Base-by-base conservation (phyloP, 2,113 vertebrate species). In the Eubucco bourcierii region DNA sequence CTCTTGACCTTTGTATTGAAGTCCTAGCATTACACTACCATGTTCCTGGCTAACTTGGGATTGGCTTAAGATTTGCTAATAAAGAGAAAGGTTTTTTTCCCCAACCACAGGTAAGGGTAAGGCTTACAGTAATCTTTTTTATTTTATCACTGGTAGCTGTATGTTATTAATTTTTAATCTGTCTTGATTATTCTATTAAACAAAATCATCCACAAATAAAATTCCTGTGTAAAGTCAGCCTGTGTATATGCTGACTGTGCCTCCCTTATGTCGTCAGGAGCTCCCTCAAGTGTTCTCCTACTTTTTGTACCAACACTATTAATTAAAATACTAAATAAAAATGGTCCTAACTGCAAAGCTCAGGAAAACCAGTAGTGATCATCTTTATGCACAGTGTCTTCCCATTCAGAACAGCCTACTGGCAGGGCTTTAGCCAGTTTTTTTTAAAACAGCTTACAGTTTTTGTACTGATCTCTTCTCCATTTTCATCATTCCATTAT, bases 281-380 rank as follows among this genome's bases (percentile, higher is more conserved):
- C 78, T 90, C 93, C 89, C 44, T 0, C 4, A 53, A 84, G 89
- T 53, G 58, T 59, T 94, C 71, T 59, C 71, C 89, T 90, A 79
- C 77, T 90, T 94, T 81, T 87, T 50, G 59, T 70, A 84, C 55
- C 70, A 90, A 63, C 44, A 50, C 56, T 76, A 53, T 95, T 92
- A 87, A 92, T 94, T 95, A 88, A 94, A 92, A 84, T 34, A 84
- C 81, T 94, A 76, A 95, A 94, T 95, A 95, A 94, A 88, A 82
- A 55, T 3, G 1, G 39, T 89, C 91, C 84, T 74, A 92, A 16
- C 61, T 81, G 78, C 46, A 68, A 78, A 95, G 74, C 59, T 89
- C 66, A 81, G 44, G 34, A 92, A 39, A 28, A 47, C 19, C 58
- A 78, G 70, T 18, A 86, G 58, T 7, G 47, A 58, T 78, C 61